A percentile compares a stretch with the other conserved stretches of the same genome.
phyloP scores from a whole-genome alignment of 2,113 vertebrate genomes.

The Porphyrio hochstetteri region DNA sequence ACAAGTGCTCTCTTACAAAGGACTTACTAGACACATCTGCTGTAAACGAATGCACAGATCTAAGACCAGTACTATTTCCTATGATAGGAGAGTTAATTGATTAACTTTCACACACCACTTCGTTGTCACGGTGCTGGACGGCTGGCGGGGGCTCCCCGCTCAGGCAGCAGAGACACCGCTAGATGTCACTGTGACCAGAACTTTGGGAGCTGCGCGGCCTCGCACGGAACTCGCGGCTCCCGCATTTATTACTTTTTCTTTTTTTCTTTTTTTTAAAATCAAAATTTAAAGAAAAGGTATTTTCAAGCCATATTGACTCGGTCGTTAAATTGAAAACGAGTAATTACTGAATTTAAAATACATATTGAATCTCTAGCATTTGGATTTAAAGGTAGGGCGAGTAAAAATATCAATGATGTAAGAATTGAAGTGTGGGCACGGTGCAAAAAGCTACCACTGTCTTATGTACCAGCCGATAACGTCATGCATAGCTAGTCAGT shows the following conservation, averaged over 20 bases:
- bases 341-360: conserved; percentile 18
- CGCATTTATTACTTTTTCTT: neutral
- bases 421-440: conserved; percentile 2
- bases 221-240: no score
- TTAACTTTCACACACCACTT: neutral
- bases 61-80: neutral
- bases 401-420: neutral
- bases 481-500: conserved; percentile 6
- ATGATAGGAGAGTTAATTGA: neutral
- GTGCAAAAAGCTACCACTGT: conserved; percentile 42
- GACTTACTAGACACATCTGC: neutral
- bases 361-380: neutral
- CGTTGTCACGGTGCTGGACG: neutral
- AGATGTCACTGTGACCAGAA: conserved; percentile 79
- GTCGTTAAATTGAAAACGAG: conserved; percentile 7
- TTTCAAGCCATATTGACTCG: neutral
- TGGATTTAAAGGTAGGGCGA: neutral
- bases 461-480: conserved; percentile 58
- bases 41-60: neutral
- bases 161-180: conserved; percentile 45
- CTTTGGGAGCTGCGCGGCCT: neutral
- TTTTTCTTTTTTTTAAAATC: neutral
- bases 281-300: neutral
- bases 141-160: no score
- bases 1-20: neutral